These are phyloP conservation scores for Tetrax tetrax DNA, from an alignment of 2,113 vertebrate genomes.

Conservation along the genomic window DNA sequence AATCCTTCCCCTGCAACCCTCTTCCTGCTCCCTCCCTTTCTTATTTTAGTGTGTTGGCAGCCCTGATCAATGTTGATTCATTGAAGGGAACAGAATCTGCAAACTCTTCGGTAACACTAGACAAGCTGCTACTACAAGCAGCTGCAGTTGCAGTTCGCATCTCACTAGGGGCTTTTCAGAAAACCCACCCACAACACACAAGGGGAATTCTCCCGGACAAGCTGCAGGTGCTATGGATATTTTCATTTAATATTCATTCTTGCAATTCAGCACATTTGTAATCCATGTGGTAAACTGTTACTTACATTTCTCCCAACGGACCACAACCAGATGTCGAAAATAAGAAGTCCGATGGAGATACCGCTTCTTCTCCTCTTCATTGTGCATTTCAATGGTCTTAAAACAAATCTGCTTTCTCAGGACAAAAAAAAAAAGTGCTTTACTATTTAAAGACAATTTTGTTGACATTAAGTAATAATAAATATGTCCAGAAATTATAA, in stretches of 20 bases:
- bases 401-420: slow-evolving; percentile 69
- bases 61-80: slow-evolving; percentile 65
- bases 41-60: slow-evolving; percentile 51
- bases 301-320: slow-evolving; percentile 80
- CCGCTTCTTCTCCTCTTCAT: slow-evolving; percentile 64
- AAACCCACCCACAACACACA: slow-evolving; percentile 80
- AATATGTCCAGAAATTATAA: slow-evolving; percentile 62
- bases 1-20: slow-evolving; percentile 24
- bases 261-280: slow-evolving; percentile 88
- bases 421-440: slow-evolving; percentile 62
- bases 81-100: slow-evolving; percentile 66
- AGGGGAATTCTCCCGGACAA: slow-evolving; percentile 80
- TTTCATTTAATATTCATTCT: slow-evolving; percentile 87
- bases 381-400: slow-evolving; percentile 73
- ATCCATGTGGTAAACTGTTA: slow-evolving; percentile 83
- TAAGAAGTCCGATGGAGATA: slow-evolving; percentile 66
- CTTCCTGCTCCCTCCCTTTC: background rate
- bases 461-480: slow-evolving; percentile 72
- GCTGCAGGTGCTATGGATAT: slow-evolving; percentile 85
- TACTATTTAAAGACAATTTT: slow-evolving; percentile 67
- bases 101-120: slow-evolving; percentile 70
- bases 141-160: slow-evolving; percentile 77
- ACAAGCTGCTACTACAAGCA: slow-evolving; percentile 76
- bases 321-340: slow-evolving; percentile 65
- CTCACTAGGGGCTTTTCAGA: slow-evolving; percentile 68